Conservation (phyloP, 1,140 invertebrate species). For the Euura lappo region DNA sequence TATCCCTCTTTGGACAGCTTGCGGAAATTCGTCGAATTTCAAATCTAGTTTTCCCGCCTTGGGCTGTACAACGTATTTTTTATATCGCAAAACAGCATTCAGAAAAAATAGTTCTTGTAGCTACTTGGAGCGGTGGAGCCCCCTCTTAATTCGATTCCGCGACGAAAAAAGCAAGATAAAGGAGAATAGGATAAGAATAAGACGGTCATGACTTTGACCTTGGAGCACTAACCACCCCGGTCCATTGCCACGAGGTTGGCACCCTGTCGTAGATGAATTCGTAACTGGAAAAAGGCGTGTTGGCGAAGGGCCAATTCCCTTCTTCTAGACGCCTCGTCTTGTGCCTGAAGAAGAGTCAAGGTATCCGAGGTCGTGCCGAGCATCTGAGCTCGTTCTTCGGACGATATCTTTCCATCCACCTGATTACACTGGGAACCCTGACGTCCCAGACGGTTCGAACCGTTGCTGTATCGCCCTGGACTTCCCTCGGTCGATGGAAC, state of each 20-base stretch:
- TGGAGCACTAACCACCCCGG: slow-evolving; percentile 80
- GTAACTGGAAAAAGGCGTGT: slow-evolving; percentile 89
- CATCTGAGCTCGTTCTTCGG: slow-evolving; percentile 9
- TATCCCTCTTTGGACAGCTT: no score
- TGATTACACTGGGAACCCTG: slow-evolving; percentile 22
- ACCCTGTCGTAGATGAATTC: slow-evolving; percentile 86
- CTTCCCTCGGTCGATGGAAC: slow-evolving; percentile 37
- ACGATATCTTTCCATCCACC: slow-evolving; percentile 37
- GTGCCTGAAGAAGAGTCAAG: slow-evolving; percentile 49
- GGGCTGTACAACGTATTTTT: no score
- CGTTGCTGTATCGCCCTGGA: slow-evolving; percentile 39
- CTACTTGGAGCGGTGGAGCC: no score
- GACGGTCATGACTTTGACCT: not conserved
- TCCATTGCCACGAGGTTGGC: slow-evolving; percentile 91
- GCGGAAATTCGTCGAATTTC: no score
- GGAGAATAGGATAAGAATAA: not conserved
- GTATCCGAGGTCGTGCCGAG: slow-evolving; percentile 33
- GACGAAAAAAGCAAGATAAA: not conserved
- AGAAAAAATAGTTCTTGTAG: no score
- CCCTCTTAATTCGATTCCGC: no score
- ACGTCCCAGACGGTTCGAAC: slow-evolving; percentile 31
- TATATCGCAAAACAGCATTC: no score
- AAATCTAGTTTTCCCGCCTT: no score
- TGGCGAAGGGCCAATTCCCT: slow-evolving; percentile 77
- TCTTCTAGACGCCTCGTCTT: slow-evolving; percentile 67